Percentiles rank a stretch among this genome's conserved stretches.
Conservation (phyloP, 1,140 invertebrate species). For the Acromyrmex echinatior region DNA sequence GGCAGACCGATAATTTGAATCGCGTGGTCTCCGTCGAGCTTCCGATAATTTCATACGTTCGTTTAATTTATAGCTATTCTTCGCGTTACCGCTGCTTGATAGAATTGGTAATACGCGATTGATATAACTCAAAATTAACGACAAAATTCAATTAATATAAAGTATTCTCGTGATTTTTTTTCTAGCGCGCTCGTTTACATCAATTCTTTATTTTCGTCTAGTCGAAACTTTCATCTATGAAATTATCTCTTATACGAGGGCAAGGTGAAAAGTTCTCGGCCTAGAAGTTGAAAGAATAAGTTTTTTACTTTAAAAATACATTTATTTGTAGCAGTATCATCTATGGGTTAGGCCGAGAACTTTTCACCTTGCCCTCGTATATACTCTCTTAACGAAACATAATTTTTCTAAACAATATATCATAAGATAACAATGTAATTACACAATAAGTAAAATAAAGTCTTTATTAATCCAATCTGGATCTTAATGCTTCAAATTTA, state of each 20-base stretch:
- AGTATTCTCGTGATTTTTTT: neutral
- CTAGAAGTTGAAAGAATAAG: no score
- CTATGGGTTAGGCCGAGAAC: no score
- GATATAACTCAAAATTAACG: conserved; percentile 50
- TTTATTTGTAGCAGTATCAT: no score
- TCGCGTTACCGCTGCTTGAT: neutral
- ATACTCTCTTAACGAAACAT: no score
- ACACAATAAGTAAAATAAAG: no score
- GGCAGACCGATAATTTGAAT: conserved; percentile 30
- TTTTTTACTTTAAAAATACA: no score
- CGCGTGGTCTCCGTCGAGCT: neutral
- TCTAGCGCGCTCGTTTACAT: neutral
- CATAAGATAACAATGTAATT: no score
- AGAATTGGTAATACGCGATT: conserved; percentile 15
- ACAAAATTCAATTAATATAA: conserved; percentile 28
- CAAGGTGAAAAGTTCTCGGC: no score
- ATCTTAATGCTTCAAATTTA: no score
- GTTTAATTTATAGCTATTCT: conserved; percentile 41
- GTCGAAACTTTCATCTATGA: neutral
- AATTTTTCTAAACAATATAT: no score
- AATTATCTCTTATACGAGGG: neutral
- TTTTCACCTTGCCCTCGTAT: no score
- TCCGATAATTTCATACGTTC: conserved; percentile 45
- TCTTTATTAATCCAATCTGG: no score
- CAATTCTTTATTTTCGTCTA: neutral